Percentiles rank a stretch among this genome's conserved stretches.
Evolutionary conservation across 2,888 invertebrate genomes (phyloP).

Genomic region (Leuctra nigra): DNA sequence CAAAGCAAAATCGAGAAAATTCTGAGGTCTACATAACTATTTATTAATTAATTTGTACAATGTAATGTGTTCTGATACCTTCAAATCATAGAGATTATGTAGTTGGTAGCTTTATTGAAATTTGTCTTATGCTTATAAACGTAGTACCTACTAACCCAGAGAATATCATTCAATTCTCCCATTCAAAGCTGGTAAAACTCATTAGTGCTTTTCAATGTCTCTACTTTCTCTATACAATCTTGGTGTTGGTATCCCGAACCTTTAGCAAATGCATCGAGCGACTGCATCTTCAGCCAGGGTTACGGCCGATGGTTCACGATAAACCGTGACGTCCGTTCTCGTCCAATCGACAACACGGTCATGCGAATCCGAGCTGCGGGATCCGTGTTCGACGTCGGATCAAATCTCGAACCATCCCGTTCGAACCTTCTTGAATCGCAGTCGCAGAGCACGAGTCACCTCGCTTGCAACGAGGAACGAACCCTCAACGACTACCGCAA

Average conservation of each 20-base stretch:
- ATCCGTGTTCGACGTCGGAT: conserved; percentile 36
- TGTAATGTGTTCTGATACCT: too few species aligned
- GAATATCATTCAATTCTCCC: too few species aligned
- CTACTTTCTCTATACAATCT: too few species aligned
- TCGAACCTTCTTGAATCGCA: background rate
- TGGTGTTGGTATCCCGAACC: background rate
- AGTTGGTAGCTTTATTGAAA: too few species aligned
- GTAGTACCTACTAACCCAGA: too few species aligned
- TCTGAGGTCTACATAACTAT: too few species aligned
- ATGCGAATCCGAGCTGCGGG: conserved; percentile 39
- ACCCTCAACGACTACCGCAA: background rate
- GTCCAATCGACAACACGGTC: conserved; percentile 37
- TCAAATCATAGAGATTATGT: too few species aligned
- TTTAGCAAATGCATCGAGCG: conserved; percentile 30
- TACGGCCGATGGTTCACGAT: conserved; percentile 37
- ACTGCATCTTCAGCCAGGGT: conserved; percentile 37
- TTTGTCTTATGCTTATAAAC: too few species aligned
- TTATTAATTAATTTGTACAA: too few species aligned
- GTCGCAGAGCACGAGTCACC: background rate
- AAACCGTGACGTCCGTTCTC: conserved; percentile 31
- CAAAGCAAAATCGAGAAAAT: too few species aligned
- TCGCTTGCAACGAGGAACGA: conserved; percentile 27
- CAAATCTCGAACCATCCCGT: background rate
- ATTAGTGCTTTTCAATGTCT: too few species aligned
- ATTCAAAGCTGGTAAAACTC: too few species aligned